A percentile compares a stretch with the other conserved stretches of the same genome.
Conservation (phyloP, 2,888 invertebrate species). For the Branchipolynoe longqiensis region DNA sequence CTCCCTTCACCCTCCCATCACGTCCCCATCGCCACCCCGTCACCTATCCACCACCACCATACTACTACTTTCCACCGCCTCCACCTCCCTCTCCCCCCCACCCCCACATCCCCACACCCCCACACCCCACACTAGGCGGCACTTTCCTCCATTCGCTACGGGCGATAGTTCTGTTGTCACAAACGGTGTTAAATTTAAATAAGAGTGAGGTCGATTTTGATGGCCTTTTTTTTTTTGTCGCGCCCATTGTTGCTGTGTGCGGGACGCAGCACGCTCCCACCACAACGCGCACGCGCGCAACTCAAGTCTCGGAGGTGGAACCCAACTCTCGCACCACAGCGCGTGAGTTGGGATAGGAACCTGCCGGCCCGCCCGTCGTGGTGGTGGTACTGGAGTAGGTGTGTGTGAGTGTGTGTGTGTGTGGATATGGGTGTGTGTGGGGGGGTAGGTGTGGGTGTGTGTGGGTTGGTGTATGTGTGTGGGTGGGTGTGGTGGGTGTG, state of each 20-base stretch:
- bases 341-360: constrained; percentile 2
- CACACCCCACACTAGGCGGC: background rate
- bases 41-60: no score
- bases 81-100: background rate
- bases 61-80: no score
- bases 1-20: no score
- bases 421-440: background rate
- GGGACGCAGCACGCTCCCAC: constrained; percentile 15
- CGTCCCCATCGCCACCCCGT: no score
- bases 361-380: background rate
- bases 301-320: background rate
- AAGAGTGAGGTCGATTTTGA: constrained; percentile 20
- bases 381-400: background rate
- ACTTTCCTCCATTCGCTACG: background rate
- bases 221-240: constrained; percentile 8
- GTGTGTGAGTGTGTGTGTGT: background rate
- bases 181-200: constrained; percentile 46
- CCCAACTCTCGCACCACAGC: constrained; percentile 1
- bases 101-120: background rate
- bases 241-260: background rate
- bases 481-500: no score
- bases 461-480: background rate
- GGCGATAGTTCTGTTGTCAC: constrained; percentile 8
- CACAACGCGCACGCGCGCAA: background rate
- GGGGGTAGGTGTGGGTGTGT: background rate